Evolutionary conservation across 2,113 vertebrate genomes (phyloP).

Genomic region (Prionailurus viverrinus): DNA sequence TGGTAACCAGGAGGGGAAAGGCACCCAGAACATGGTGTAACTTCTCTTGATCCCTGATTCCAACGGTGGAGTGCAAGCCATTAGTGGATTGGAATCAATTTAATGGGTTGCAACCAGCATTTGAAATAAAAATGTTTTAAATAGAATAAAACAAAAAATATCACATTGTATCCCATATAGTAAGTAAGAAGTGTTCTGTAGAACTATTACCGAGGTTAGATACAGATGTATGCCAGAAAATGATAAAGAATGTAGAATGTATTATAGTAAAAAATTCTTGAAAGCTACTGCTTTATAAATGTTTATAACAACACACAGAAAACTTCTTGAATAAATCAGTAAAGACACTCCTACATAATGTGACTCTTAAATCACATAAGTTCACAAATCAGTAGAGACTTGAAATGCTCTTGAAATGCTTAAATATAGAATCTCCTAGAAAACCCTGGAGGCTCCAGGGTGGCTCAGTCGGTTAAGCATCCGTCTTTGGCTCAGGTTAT

Average conservation of each 20-base stretch:
- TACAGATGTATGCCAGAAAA: neutral
- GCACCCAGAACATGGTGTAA: neutral
- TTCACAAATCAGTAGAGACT: neutral
- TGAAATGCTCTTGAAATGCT: neutral
- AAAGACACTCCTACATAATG: neutral
- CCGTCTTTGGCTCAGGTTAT: too few species aligned
- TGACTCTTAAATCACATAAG: neutral
- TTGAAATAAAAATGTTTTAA: neutral
- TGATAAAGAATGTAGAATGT: neutral
- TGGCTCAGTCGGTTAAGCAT: too few species aligned
- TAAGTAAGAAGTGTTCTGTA: neutral
- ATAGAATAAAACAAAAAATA: slow-evolving; percentile 38
- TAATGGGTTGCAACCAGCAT: neutral
- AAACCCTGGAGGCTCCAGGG: neutral
- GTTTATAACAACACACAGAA: neutral
- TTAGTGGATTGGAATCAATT: neutral
- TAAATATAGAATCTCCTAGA: neutral
- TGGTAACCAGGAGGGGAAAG: neutral
- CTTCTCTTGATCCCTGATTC: neutral
- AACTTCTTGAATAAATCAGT: neutral
- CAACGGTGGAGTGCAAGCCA: neutral
- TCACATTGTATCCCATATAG: neutral
- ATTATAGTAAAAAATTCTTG: neutral
- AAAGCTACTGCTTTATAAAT: neutral
- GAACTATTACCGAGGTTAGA: neutral